Evolutionary conservation across 2,888 invertebrate genomes (phyloP), one percentile per base, ranked within the genome.

Genomic region (Scrobipalpa costella): DNA sequence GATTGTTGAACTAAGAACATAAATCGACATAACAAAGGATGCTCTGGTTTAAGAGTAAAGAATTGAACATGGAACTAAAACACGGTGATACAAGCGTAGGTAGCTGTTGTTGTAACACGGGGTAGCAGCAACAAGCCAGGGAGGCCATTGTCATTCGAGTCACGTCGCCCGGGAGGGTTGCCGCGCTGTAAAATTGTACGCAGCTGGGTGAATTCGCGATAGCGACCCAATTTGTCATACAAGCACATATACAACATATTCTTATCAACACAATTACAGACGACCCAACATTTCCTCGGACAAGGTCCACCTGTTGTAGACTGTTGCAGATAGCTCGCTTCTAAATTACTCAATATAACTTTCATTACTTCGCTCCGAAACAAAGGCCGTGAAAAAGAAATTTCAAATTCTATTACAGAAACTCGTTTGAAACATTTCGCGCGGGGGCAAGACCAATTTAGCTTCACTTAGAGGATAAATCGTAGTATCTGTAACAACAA

Each of bases 141-240:
- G 67, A 66, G 60, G 60, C 69, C 69, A 78, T 85, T 80, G 78
- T 73, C 68, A 80, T 67, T 64, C 81, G 27, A 67, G 84, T 81
- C 88, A 87, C 88, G 86, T 85, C 70, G 59, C 65, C 49, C 61
- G 50, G 67, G 71, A 72, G 78, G 80, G 79, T 73, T 77, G 77
- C 75, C 71, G 71, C 76, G 75, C 72, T 80, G 80, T 85, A 82
- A 86, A 86, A 86, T 81, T 83, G 78, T 78, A 86, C 85, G 79
- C 84, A 85, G 81, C 84, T 82, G 79, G 72, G 71, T 74, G 73
- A 72, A 73, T 73, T 71, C 71, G 72, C 71, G 72, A 76, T 72
- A 71, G 73, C 74, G 76, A 76, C 78, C 79, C 75, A 78, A 78
- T 81, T 83, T 74, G 68, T 67, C 70, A 68, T 69, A 64, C 72